A percentile compares a stretch with the other conserved stretches of the same genome.
Conservation (phyloP, 53 echinoderm and acorn worm species). For the Hippasteria phrygiana region DNA sequence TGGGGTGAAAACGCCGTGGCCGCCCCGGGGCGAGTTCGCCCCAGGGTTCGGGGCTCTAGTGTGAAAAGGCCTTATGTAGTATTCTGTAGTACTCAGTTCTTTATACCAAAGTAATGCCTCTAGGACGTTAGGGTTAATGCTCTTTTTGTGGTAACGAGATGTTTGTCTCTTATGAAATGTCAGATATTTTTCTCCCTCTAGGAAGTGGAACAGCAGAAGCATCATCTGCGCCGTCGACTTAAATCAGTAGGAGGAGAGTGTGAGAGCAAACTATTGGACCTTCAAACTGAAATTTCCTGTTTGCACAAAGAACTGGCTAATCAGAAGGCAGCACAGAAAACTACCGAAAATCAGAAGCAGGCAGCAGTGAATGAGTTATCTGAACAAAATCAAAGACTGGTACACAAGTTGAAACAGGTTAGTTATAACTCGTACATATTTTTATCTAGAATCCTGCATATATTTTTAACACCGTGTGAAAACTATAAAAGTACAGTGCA, state of each 20-base stretch:
- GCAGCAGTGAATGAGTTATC: constrained; percentile 66
- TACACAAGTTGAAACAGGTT: constrained; percentile 76
- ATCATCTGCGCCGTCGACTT: constrained; percentile 70
- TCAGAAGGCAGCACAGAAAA: constrained; percentile 65
- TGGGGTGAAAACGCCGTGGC: no score
- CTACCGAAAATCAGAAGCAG: constrained; percentile 75
- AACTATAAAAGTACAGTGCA: no score
- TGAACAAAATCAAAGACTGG: constrained; percentile 81
- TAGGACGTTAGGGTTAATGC: no score
- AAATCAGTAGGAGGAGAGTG: constrained; percentile 69
- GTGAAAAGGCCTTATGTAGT: no score
- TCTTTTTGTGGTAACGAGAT: no score
- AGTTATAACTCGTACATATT: not conserved
- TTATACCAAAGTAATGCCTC: no score
- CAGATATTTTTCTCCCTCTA: not conserved
- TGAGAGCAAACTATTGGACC: constrained; percentile 79
- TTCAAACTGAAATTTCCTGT: constrained; percentile 72
- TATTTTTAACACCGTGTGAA: no score
- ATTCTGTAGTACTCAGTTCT: no score
- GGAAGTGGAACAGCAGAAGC: constrained; percentile 81
- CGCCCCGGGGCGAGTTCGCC: no score
- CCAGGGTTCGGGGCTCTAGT: no score
- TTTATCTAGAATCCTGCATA: no score
- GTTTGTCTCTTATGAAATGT: no score
- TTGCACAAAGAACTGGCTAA: constrained; percentile 74